Evolutionary conservation across 2,888 invertebrate species (phyloP).

Genomic region (Platerodrilus igneus): DNA sequence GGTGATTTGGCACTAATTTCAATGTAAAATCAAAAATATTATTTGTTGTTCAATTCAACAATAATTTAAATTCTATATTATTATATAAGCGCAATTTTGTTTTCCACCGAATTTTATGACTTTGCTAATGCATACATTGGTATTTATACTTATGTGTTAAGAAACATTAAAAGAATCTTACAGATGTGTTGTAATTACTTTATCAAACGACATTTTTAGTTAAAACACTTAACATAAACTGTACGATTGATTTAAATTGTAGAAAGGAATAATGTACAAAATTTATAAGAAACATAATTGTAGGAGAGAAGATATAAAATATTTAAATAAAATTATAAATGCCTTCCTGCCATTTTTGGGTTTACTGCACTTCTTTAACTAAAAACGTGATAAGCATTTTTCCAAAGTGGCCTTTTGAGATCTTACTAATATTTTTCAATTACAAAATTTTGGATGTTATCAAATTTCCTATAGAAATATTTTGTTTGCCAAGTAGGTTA

Average conservation of each 20-base stretch:
- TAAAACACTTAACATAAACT: no score
- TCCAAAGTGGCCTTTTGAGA: constrained; percentile 49
- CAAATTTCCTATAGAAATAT: constrained; percentile 23
- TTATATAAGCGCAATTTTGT: no score
- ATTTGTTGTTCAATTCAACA: no score
- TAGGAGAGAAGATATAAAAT: constrained; percentile 48
- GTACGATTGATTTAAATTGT: constrained; percentile 52
- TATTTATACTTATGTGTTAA: no score
- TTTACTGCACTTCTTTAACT: constrained; percentile 51
- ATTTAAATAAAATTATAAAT: constrained; percentile 52
- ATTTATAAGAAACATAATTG: constrained; percentile 49
- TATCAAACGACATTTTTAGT: no score
- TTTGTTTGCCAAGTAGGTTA: constrained; percentile 57
- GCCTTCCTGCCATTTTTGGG: constrained; percentile 62
- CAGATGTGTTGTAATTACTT: no score
- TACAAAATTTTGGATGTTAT: constrained; percentile 35
- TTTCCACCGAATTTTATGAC: no score
- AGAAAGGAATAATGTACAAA: constrained; percentile 52
- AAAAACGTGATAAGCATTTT: constrained; percentile 46
- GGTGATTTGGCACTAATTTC: no score
- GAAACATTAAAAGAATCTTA: no score
- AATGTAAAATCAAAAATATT: no score
- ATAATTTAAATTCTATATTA: no score
- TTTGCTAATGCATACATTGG: no score
- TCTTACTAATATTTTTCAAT: constrained; percentile 36